Evolutionary conservation across 2,888 invertebrate genomes (phyloP).

Genomic region (Eristalinus sepulchralis): DNA sequence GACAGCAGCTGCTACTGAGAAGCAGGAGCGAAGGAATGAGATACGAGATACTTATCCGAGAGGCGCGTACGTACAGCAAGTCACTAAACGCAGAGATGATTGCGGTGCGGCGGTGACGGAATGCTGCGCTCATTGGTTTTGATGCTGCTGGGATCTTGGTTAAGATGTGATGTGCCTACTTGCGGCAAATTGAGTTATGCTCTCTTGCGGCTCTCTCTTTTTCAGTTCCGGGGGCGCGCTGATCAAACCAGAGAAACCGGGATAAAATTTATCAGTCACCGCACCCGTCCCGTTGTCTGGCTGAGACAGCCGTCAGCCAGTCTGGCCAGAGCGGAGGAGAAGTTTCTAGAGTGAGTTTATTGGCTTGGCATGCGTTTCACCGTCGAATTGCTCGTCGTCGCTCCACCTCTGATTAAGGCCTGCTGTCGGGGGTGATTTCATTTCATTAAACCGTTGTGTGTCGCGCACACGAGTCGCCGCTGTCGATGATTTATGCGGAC

Average conservation of each 20-base stretch:
- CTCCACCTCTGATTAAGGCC: background rate
- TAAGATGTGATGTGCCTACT: slow-evolving; percentile 27
- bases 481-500: slow-evolving; percentile 8
- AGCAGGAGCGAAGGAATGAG: slow-evolving; percentile 19
- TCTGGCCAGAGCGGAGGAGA: background rate
- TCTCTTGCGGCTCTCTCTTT: background rate
- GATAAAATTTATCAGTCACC: slow-evolving; percentile 1
- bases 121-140: background rate
- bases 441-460: background rate
- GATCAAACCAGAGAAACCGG: background rate
- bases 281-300: background rate
- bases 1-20: background rate
- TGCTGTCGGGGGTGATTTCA: background rate
- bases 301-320: background rate
- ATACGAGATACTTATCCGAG: slow-evolving; percentile 23
- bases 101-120: background rate
- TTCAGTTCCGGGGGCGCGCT: slow-evolving; percentile 33
- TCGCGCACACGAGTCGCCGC: background rate
- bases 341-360: slow-evolving; percentile 9
- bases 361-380: slow-evolving; percentile 10
- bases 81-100: slow-evolving; percentile 36
- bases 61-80: slow-evolving; percentile 38
- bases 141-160: slow-evolving; percentile 22
- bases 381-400: slow-evolving; percentile 10
- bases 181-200: slow-evolving; percentile 10